Base-by-base conservation (phyloP, 2,797 vertebrate species). In the Pseudochirops corinnae region DNA sequence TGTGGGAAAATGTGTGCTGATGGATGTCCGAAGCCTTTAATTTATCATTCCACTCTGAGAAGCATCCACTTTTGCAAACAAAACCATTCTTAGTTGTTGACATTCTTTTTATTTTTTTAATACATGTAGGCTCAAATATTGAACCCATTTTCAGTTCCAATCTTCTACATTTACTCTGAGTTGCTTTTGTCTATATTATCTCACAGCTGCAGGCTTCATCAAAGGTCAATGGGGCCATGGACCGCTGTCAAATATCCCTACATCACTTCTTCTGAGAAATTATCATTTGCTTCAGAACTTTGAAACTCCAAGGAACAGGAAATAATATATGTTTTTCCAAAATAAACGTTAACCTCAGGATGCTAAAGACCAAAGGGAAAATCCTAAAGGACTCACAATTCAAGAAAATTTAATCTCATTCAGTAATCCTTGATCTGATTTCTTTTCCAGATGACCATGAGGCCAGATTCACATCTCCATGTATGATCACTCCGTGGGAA, bases 11-110 rank as follows among this genome's bases (percentile, higher is more conserved):
- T 97, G 96, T 95, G 95, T 90, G 94, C 96, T 97, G 98, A 98
- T 98, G 94, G 96, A 98, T 98, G 98, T 98, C 60, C 96, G 96
- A 97, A 98, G 98, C 97, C 96, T 97, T 98, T 98, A 98, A 98
- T 98, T 98, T 98, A 98, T 98, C 98, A 98, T 98, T 96, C 55
- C 5, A 97, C 96, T 97, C 94, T 95, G 95, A 97, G 98, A 98
- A 98, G 97, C 91, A 50, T 96, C 96, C 97, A 97, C 95, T 98
- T 98, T 95, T 98, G 94, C 95, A 98, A 98, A 98, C 90, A 98
- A 97, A 98, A 96, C 93, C 96, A 98, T 96, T 96, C 93, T 98
- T 94, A 96, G 94, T 97, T 97, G 93, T 97, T 98, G 98, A 98
- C 97, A 97, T 98, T 94, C 94, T 97, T 98, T 97, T 55, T 55